phyloP scores from a whole-genome alignment of 2,113 vertebrate genomes.

The Thomomys bottae region DNA sequence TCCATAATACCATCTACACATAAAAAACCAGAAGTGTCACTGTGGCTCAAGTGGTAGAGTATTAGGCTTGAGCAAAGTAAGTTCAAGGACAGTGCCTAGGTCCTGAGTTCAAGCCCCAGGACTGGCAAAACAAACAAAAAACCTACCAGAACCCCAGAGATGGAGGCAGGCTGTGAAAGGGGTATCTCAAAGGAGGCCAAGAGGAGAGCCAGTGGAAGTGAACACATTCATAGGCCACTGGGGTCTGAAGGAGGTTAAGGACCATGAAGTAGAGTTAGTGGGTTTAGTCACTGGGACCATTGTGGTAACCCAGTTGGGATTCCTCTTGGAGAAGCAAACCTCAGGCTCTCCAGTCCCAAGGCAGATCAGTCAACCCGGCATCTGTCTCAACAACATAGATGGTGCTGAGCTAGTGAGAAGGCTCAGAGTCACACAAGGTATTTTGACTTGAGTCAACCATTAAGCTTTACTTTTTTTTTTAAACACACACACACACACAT shows the following conservation, averaged over 20 bases:
- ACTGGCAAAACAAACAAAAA: no score
- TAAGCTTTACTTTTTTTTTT: not conserved
- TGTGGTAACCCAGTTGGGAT: fast-evolving
- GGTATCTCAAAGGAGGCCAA: not conserved
- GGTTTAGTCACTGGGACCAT: fast-evolving
- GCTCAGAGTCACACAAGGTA: not conserved
- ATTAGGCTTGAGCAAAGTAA: no score
- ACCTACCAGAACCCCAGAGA: not conserved
- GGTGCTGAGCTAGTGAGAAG: not conserved
- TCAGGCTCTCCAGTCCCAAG: not conserved
- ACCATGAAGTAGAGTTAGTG: fast-evolving
- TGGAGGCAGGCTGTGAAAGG: not conserved
- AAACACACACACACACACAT: not conserved
- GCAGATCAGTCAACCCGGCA: not conserved
- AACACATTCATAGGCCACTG: not conserved
- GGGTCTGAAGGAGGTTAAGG: not conserved
- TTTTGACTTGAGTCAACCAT: not conserved
- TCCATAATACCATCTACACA: no score
- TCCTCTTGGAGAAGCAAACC: not conserved
- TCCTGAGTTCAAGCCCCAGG: no score
- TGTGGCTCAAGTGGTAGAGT: no score
- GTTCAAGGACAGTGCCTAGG: no score
- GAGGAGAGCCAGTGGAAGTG: not conserved
- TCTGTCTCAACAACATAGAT: not conserved
- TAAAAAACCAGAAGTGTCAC: no score